These are phyloP conservation scores for Ianthella basta DNA, from an alignment of 37 sponge, comb jelly and placozoan species.

Conservation along the genomic window DNA sequence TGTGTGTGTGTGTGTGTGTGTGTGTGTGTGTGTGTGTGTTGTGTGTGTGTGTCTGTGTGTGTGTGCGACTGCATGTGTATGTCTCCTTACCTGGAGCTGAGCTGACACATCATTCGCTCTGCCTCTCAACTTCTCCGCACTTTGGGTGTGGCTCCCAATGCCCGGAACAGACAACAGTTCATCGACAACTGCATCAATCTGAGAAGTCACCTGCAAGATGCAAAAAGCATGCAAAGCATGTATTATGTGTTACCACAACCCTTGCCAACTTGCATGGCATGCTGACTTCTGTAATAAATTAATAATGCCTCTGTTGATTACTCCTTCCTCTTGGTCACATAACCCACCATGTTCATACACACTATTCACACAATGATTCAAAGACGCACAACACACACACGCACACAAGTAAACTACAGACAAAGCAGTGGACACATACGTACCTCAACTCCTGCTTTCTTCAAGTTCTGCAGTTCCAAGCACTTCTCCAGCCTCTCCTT, in stretches of 20 bases:
- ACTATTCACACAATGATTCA: background rate
- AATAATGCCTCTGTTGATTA: too few species aligned
- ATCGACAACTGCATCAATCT: constrained; percentile 5
- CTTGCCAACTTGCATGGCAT: background rate
- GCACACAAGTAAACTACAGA: constrained; percentile 5
- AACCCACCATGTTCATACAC: too few species aligned
- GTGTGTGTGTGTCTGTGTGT: background rate
- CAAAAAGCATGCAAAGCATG: background rate
- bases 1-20: background rate
- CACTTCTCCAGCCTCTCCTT: constrained; percentile 3
- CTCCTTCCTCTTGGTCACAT: background rate
- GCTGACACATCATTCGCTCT: constrained; percentile 31
- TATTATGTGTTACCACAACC: background rate
- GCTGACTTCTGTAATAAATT: too few species aligned
- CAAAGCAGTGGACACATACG: background rate
- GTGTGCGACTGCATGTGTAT: background rate
- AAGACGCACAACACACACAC: constrained; percentile 35
- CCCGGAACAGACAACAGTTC: constrained; percentile 23
- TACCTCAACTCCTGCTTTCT: background rate
- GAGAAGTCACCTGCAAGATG: background rate
- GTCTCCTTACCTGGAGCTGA: constrained; percentile 33
- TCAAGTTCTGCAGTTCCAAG: background rate
- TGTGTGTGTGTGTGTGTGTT: constrained; percentile 14
- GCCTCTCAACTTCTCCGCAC: background rate
- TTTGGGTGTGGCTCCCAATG: background rate